Evolutionary conservation across 2,113 vertebrate species (phyloP), one percentile per base, ranked within the genome.

Genomic region (Spizaetus ornatus): DNA sequence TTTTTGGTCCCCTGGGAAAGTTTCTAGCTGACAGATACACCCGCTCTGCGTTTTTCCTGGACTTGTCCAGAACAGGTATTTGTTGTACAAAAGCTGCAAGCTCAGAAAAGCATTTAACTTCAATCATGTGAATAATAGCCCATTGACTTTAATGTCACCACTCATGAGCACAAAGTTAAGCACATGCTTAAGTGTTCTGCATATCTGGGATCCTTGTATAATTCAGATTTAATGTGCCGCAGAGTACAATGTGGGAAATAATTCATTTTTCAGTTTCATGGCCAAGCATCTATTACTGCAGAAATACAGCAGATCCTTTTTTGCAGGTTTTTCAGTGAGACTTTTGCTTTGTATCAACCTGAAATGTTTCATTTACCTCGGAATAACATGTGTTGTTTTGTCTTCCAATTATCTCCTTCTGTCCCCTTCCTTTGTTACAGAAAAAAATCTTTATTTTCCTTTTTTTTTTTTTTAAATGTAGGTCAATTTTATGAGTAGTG

Each of bases 91-190:
- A 91, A 93, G 45, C 79, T 78, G 52, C 90, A 78, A 88, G 86
- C 72, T 70, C 73, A 66, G 38, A 81, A 83, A 90, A 87, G 67
- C 89, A 84, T 88, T 91, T 84, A 74, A 91, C 69, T 92, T 93
- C 83, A 88, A 7, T 84, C 80, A 77, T 82, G 74, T 92, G 79
- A 91, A 67, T 90, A 95, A 94, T 34, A 96, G 93, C 32, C 59
- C 82, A 89, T 94, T 85, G 95, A 96, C 88, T 94, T 96, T 88
- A 89, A 97, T 93, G 90, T 88, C 18, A 3, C 48, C 73, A 59
- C 92, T 96, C 93, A 72, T 53, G 66, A 91, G 73, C 48, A 4
- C 86, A 92, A 94, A 96, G 88, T 91, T 97, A 94, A 95, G 90
- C 70, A 72, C 78, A 56, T 3, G 50, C 74, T 94, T 83, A 97